Conservation (phyloP, 2,888 invertebrate genomes). For the Philhelius pedissequus region DNA sequence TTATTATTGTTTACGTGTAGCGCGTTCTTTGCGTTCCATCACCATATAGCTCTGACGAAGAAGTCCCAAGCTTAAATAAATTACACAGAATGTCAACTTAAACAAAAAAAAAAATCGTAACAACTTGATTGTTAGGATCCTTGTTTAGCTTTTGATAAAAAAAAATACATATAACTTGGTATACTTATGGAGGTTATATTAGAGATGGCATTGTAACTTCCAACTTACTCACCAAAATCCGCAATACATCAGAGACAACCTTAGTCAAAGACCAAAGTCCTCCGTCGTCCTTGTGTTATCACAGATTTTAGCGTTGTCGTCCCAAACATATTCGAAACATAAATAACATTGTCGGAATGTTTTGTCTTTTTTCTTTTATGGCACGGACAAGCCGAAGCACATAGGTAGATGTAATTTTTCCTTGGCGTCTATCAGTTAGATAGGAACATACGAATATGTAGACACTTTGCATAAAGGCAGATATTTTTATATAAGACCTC, state of each 20-base stretch:
- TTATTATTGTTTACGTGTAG: conserved; percentile 64
- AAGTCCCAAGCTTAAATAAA: conserved; percentile 51
- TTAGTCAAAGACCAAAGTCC: conserved; percentile 6
- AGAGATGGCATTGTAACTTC: conserved; percentile 48
- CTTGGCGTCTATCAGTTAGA: conserved; percentile 11
- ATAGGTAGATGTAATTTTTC: conserved; percentile 24
- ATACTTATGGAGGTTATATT: background rate
- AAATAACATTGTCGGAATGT: conserved; percentile 51
- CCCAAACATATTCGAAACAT: conserved; percentile 62
- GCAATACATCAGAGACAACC: conserved; percentile 42
- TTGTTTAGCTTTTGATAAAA: conserved; percentile 14
- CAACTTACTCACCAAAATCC: conserved; percentile 28
- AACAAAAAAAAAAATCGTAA: conserved; percentile 7
- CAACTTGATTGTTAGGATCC: background rate
- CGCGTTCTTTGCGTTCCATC: conserved; percentile 42
- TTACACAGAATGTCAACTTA: conserved; percentile 50
- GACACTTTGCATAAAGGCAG: conserved; percentile 59
- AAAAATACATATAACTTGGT: background rate
- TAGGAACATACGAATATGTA: no score
- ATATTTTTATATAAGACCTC: conserved; percentile 38
- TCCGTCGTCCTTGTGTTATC: conserved; percentile 53
- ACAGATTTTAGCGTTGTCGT: conserved; percentile 57
- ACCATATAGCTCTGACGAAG: background rate
- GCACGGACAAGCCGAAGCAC: no score
- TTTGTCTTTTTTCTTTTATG: background rate